phyloP scores from a whole-genome alignment of 2,888 invertebrate species.

The Eristalinus sepulchralis region DNA sequence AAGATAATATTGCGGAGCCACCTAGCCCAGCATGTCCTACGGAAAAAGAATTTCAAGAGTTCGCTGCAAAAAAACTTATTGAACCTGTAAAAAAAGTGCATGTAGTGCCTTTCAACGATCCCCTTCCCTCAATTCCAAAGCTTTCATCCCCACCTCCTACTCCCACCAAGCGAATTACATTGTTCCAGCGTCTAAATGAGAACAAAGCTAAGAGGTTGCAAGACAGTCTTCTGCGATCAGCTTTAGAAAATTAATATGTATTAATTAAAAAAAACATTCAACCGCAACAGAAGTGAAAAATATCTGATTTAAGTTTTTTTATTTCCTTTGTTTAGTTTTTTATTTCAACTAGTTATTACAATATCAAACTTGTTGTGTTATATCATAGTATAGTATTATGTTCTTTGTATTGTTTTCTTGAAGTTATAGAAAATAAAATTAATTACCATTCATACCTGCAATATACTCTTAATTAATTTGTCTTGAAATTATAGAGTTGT shows the following conservation, averaged over 20 bases:
- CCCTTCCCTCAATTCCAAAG: constrained; percentile 64
- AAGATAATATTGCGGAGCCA: constrained; percentile 29
- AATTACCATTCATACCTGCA: background rate
- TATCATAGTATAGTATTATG: background rate
- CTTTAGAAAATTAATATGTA: constrained; percentile 71
- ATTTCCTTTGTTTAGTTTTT: background rate
- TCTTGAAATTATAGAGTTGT: no score
- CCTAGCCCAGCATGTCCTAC: constrained; percentile 68
- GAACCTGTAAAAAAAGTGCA: constrained; percentile 73
- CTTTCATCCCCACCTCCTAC: constrained; percentile 72
- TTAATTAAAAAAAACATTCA: background rate
- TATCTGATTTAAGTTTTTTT: constrained; percentile 29
- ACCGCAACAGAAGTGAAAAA: background rate
- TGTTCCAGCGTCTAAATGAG: constrained; percentile 74
- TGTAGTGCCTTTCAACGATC: constrained; percentile 72
- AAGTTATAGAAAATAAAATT: background rate
- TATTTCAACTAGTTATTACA: background rate
- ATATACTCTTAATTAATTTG: background rate
- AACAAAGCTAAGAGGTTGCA: constrained; percentile 73
- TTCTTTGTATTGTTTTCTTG: background rate
- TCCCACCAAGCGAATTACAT: constrained; percentile 73
- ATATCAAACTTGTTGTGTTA: background rate
- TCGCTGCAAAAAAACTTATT: constrained; percentile 67
- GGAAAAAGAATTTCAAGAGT: constrained; percentile 73
- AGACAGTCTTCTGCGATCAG: constrained; percentile 71